phyloP scores from a whole-genome alignment of 1,140 invertebrate species.

The Ips typographus region DNA sequence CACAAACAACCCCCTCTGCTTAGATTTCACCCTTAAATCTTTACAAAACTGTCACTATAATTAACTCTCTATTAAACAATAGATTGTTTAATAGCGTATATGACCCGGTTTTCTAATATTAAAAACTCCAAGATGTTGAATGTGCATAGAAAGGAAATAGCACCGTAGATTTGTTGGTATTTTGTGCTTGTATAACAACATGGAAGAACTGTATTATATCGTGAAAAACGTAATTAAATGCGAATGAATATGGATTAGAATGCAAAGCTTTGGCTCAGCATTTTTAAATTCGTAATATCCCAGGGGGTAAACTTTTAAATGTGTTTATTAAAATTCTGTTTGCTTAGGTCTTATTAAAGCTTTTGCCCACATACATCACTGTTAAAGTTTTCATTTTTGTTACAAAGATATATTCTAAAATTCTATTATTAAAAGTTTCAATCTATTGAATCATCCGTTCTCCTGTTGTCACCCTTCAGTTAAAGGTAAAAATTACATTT shows the following conservation, averaged over 20 bases:
- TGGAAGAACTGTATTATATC: neutral
- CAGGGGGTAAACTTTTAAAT: conserved; percentile 14
- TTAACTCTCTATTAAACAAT: too few relatives aligned
- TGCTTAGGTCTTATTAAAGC: conserved; percentile 6
- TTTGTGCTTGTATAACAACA: neutral
- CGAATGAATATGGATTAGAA: conserved; percentile 16
- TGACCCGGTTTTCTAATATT: too few relatives aligned
- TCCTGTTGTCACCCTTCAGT: neutral
- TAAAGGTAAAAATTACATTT: neutral
- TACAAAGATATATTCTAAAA: neutral
- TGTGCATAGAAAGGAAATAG: too few relatives aligned
- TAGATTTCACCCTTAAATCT: too few relatives aligned
- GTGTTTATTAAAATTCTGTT: conserved; percentile 30
- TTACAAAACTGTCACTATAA: too few relatives aligned
- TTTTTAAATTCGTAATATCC: conserved; percentile 21
- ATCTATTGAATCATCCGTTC: neutral
- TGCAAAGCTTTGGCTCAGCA: conserved; percentile 14
- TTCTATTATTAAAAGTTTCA: neutral
- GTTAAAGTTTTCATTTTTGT: neutral
- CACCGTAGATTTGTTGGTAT: too few relatives aligned
- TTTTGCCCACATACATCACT: neutral
- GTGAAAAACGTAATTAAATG: conserved; percentile 11
- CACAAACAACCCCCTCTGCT: too few relatives aligned
- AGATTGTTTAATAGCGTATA: too few relatives aligned
- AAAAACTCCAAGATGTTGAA: too few relatives aligned